Evolutionary conservation across 2,113 vertebrate genomes (phyloP), one percentile per base, ranked within the genome.

Genomic region (Platanista minor): DNA sequence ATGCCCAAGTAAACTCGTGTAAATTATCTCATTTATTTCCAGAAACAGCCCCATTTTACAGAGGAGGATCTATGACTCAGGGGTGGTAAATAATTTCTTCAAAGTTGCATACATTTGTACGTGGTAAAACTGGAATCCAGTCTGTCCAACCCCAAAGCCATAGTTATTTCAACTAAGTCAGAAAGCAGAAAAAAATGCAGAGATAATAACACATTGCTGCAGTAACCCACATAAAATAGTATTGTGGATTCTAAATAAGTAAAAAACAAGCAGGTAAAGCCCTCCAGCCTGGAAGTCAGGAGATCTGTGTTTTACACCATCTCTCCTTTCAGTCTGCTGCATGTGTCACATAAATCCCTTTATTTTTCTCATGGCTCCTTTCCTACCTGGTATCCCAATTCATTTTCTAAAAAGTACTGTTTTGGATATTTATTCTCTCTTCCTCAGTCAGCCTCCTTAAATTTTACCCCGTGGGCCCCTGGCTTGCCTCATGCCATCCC

Each of bases 91-190:
- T 62, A 12, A 31, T 85, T 85, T 91, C 43, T 87, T 82, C 43
- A 66, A 90, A 82, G 61, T 87, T 36, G 33, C 21, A 52, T 82
- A 41, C 13, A 61, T 36, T 52, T 49, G 2, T 64, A 43, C 82
- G 4, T 49, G n/a, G 39, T 81, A 69, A 96, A 77, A 77, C 43
- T 82, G 74, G 31, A 96, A 90, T 71, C 41, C 21, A 57, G 17
- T 91, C 31, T 80, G 15, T 64, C 27, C 9, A n/a, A 85, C 49
- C 23, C n/a, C 7, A 46, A 71, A 36, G 17, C 57, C 66, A 39
- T 1, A 71, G 52, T 61, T 49, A 69, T 59, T 91, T 91, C 23
- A 86, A 57, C 71, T 59, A 67, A 12, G 18, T 41, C 20, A 85
- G 81, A 89, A 92, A 21, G 36, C 9, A 43, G 33, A 13, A 80